phyloP scores from a whole-genome alignment of 2,888 invertebrate species.

The Aphodius granarius region DNA sequence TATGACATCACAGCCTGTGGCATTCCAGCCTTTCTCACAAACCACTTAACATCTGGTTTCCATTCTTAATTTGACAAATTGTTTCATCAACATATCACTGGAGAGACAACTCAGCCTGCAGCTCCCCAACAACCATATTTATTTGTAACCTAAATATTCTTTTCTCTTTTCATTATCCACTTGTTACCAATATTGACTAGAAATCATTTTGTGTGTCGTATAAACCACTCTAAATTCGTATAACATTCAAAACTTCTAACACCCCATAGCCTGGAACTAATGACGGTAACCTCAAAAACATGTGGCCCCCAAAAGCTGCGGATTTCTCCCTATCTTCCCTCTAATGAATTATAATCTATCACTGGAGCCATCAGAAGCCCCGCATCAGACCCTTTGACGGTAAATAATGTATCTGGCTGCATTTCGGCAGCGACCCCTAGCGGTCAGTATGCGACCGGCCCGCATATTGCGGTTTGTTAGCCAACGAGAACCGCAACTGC shows the following conservation, averaged over 20 bases:
- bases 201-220: no score
- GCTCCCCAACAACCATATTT: neutral
- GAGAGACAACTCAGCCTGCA: neutral
- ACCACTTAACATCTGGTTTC: constrained; percentile 13
- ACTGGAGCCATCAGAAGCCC: neutral
- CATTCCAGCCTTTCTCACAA: neutral
- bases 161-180: no score
- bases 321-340: neutral
- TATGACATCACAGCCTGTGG: neutral
- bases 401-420: neutral
- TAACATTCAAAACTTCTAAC: neutral
- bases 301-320: neutral
- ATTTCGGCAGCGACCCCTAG: neutral
- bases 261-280: neutral
- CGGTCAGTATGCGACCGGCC: neutral
- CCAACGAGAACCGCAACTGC: neutral
- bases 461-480: neutral
- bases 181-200: no score
- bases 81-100: constrained; percentile 8
- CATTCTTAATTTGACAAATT: constrained; percentile 13
- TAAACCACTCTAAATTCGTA: neutral
- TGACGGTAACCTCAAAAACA: neutral
- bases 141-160: no score
- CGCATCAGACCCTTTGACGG: neutral
- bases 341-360: neutral